phyloP scores from a whole-genome alignment of 2,113 vertebrate genomes.

The Apodemus speciosus region DNA sequence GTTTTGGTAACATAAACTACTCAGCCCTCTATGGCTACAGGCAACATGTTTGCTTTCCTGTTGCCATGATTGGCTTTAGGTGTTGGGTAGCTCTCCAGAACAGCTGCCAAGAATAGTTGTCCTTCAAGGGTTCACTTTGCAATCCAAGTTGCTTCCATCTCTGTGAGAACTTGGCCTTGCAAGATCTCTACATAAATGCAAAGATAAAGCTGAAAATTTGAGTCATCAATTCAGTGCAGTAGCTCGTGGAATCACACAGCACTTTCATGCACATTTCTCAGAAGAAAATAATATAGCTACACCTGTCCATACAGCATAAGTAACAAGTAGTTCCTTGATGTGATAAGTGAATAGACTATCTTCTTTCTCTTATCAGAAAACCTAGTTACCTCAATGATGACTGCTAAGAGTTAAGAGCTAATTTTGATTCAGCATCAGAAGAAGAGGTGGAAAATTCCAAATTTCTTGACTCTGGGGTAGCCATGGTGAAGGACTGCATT shows the following conservation, averaged over 20 bases:
- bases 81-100: background rate
- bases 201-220: background rate
- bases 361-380: background rate
- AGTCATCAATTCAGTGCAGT: background rate
- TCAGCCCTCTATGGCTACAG: background rate
- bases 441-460: background rate
- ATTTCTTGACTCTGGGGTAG: background rate
- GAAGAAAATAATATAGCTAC: background rate
- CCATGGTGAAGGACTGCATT: background rate
- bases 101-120: conserved; percentile 61
- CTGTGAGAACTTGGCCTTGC: background rate
- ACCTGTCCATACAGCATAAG: background rate
- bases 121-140: background rate
- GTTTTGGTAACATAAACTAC: background rate
- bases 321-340: background rate
- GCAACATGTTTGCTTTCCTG: background rate
- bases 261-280: background rate
- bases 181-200: background rate
- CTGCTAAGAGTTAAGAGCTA: background rate
- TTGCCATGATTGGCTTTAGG: background rate
- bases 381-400: background rate
- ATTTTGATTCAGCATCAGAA: background rate
- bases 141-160: conserved; percentile 5
- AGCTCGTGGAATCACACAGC: background rate
- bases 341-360: background rate